Evolutionary conservation across 2,888 invertebrate species (phyloP).

Genomic region (Drosophila prostipennis): DNA sequence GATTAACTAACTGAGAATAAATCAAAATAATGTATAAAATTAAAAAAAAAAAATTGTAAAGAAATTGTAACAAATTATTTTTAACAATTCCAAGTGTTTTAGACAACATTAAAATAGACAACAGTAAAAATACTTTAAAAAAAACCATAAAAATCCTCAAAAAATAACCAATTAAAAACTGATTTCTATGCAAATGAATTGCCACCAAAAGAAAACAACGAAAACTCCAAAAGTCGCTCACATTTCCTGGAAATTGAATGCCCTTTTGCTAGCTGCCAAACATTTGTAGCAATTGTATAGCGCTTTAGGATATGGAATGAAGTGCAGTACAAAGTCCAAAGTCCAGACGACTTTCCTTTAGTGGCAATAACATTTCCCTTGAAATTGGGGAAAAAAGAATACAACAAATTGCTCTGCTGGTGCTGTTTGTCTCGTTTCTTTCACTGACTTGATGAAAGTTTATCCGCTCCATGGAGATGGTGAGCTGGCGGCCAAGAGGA

Average conservation of each 20-base stretch:
- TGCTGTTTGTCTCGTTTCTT: slow-evolving; percentile 30
- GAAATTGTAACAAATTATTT: no score
- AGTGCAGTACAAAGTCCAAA: slow-evolving; percentile 36
- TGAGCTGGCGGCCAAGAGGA: slow-evolving; percentile 24
- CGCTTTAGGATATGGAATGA: slow-evolving; percentile 19
- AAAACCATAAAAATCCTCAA: not conserved
- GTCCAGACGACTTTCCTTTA: slow-evolving; percentile 58
- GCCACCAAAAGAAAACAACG: not conserved
- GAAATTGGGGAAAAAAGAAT: slow-evolving; percentile 40
- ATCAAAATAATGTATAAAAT: no score
- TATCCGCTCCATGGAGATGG: slow-evolving; percentile 33
- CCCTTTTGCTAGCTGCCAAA: slow-evolving; percentile 6
- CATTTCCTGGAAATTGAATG: slow-evolving; percentile 19
- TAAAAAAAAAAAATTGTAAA: no score
- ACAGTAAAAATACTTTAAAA: no score
- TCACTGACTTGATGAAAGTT: slow-evolving; percentile 69
- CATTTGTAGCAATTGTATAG: slow-evolving; percentile 36
- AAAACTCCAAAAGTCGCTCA: not conserved
- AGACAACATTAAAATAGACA: no score
- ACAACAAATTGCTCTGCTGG: slow-evolving; percentile 28
- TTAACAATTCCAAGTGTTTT: no score
- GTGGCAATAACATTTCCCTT: slow-evolving; percentile 62
- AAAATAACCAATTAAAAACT: slow-evolving; percentile 3
- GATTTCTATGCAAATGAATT: not conserved
- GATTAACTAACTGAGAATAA: no score